Percentiles rank a stretch among this genome's conserved stretches.
These are phyloP conservation scores for Anoplophora glabripennis DNA, from an alignment of 1,140 invertebrate genomes.

Conservation along the genomic window DNA sequence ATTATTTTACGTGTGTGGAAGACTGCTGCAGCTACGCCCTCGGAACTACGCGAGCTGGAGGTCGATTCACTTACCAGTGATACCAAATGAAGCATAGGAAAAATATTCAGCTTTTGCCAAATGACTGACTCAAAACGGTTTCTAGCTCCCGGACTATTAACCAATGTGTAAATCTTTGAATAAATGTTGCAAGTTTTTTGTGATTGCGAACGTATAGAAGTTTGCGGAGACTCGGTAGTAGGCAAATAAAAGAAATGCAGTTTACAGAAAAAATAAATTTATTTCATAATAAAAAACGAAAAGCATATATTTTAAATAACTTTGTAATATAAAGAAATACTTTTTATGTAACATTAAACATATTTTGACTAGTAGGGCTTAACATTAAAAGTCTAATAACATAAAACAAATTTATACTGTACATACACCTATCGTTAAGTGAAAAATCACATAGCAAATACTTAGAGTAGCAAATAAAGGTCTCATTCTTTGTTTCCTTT, in stretches of 20 bases:
- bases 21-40: too few relatives aligned
- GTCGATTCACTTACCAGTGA: too few relatives aligned
- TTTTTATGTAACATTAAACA: slow-evolving; percentile 34
- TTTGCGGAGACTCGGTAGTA: too few relatives aligned
- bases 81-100: too few relatives aligned
- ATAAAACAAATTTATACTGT: slow-evolving; percentile 36
- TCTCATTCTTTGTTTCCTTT: background rate
- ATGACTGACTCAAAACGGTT: too few relatives aligned
- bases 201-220: too few relatives aligned
- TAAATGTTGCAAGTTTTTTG: too few relatives aligned
- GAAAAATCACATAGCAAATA: slow-evolving; percentile 41
- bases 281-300: slow-evolving; percentile 34
- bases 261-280: slow-evolving; percentile 37
- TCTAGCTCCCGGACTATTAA: too few relatives aligned
- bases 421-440: slow-evolving; percentile 33
- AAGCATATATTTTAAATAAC: slow-evolving; percentile 37
- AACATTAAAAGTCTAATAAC: slow-evolving; percentile 33
- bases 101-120: too few relatives aligned
- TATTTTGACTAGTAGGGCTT: slow-evolving; percentile 40
- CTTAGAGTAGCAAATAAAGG: slow-evolving; percentile 28
- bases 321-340: slow-evolving; percentile 32
- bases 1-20: too few relatives aligned
- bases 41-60: too few relatives aligned
- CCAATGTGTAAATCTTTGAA: too few relatives aligned
- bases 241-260: background rate